Conservation (phyloP, 2,113 vertebrate genomes). For the Rutilus rutilus region DNA sequence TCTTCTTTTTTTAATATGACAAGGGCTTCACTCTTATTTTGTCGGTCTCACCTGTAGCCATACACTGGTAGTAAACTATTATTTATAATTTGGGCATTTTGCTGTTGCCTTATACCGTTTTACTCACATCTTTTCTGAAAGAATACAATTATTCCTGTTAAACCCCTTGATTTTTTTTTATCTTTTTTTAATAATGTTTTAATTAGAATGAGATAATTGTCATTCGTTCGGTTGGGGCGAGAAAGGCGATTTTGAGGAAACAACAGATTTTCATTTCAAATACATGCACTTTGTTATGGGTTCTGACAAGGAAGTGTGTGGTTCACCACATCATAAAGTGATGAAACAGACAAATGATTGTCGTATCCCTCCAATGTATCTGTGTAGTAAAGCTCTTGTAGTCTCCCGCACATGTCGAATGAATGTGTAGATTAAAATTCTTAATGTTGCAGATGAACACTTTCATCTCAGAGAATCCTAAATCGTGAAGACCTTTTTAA, state of each 20-base stretch:
- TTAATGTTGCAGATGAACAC: not conserved
- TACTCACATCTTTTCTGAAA: not conserved
- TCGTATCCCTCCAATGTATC: not conserved
- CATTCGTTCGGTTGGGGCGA: not conserved
- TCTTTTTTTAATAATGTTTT: not conserved
- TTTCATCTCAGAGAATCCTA: conserved; percentile 9
- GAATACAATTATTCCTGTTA: not conserved
- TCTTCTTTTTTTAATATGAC: conserved; percentile 26
- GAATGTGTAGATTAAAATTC: conserved; percentile 7
- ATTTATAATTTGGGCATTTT: conserved; percentile 34
- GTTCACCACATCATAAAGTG: conserved; percentile 13
- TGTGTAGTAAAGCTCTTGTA: not conserved
- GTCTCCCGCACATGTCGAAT: conserved; percentile 11
- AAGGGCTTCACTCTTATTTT: conserved; percentile 55
- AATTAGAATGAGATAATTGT: not conserved
- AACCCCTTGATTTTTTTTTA: not conserved
- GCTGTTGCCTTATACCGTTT: conserved; percentile 27
- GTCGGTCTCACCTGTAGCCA: conserved; percentile 16
- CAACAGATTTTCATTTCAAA: conserved; percentile 22
- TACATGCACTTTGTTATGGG: conserved; percentile 37
- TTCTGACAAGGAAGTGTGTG: conserved; percentile 31
- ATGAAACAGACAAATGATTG: conserved; percentile 19
- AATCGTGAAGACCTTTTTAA: not conserved
- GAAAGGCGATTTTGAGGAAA: conserved; percentile 14
- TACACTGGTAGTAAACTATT: conserved; percentile 27